A percentile compares a stretch with the other conserved stretches of the same genome.
Conservation (phyloP, 2,113 vertebrate species). For the Pica pica region DNA sequence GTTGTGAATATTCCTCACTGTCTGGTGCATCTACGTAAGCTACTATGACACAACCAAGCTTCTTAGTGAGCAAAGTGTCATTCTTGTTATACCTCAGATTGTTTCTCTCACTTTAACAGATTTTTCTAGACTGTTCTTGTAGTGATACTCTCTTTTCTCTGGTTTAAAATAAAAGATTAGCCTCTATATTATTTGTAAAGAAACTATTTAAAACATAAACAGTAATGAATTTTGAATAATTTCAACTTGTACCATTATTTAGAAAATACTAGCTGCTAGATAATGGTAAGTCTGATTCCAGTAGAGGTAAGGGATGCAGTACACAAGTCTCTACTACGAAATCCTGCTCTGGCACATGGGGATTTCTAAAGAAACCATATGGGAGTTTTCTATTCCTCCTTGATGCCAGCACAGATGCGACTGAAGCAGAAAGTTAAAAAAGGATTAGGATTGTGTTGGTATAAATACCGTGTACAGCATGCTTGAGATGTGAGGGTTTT, state of each 20-base stretch:
- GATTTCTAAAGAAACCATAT: constrained; percentile 6
- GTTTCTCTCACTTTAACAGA: background rate
- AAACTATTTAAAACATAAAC: background rate
- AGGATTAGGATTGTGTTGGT: background rate
- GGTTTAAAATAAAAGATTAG: background rate
- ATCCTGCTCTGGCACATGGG: background rate
- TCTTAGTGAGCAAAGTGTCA: background rate
- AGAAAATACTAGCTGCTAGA: background rate
- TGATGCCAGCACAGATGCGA: background rate
- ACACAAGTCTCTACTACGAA: background rate
- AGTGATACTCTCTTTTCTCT: background rate
- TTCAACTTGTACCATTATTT: background rate
- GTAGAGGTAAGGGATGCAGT: background rate
- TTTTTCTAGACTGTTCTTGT: background rate
- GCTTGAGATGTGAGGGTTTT: background rate
- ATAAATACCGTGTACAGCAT: background rate
- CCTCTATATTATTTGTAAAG: background rate
- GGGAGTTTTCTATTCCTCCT: background rate
- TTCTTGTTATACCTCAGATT: background rate
- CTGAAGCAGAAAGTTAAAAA: background rate
- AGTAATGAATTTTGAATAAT: background rate
- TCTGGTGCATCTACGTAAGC: background rate
- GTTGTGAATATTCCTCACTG: background rate
- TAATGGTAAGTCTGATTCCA: background rate
- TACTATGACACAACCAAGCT: background rate